Evolutionary conservation across 2,888 invertebrate species (phyloP), one percentile per base, ranked within the genome.

Genomic region (Hyposoter dolosus): DNA sequence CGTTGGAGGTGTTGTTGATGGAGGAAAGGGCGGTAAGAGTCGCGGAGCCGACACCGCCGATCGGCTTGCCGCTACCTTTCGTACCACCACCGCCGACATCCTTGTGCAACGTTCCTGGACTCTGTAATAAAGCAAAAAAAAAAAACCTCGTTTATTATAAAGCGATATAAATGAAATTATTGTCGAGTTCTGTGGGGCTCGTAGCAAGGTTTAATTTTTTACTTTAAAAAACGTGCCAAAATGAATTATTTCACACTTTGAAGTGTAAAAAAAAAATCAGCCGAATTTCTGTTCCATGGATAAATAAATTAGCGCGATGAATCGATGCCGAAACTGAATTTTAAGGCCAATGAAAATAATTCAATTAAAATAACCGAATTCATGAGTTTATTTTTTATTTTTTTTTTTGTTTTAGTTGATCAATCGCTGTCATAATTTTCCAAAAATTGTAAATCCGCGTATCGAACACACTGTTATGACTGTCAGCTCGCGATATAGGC

Each of bases 71-170:
- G 90, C 92, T 93, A 90, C 93, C 93, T 92, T 94, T 94, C 88
- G 93, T 93, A 89, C 93, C 93, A 87, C 91, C 93, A 88, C 92
- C 92, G 88, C 93, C 92, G 89, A 93, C 94, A 94, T 94, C 94
- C 91, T 94, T 94, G 93, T 94, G 93, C 90, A 94, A 90, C 90
- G 93, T 93, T 91, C 93, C 94, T 89, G 94, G 94, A 93, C 94
- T 94, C 94, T 94, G 92, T 79, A 92, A 94, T 47, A 23, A 84
- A 50, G 63, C 12, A 69, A 75, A 77, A 50, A 53, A 53, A 65
- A 74, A 47, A 35, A 65, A 2, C 32, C 45, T 77, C 74, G 53
- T 47, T 85, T 71, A 82, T 79, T 71, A 10, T 45, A 47, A 32
- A 68, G 82, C 43, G 45, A 47, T 56, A 78, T 66, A 12, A 50